Evolutionary conservation across 2,113 vertebrate genomes (phyloP).

Genomic region (Hemiprocne comata): DNA sequence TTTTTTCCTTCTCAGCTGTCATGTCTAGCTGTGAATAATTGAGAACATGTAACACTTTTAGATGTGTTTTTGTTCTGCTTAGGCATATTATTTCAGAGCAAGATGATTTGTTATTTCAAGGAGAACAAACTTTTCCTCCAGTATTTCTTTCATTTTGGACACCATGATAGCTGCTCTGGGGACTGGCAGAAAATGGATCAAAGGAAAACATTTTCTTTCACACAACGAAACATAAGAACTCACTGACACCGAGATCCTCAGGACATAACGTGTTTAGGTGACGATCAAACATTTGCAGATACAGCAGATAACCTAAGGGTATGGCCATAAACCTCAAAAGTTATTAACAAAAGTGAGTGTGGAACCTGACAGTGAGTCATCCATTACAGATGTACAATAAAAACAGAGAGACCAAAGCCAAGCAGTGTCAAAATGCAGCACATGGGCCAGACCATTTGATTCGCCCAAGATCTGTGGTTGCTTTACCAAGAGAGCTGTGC

Average conservation of each 20-base stretch:
- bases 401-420: background rate
- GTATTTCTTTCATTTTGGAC: background rate
- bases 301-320: background rate
- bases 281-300: background rate
- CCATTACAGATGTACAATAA: background rate
- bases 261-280: background rate
- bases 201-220: background rate
- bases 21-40: background rate
- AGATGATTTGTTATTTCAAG: background rate
- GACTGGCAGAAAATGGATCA: background rate
- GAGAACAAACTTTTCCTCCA: background rate
- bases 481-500: background rate
- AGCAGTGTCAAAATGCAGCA: background rate
- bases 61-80: background rate
- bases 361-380: background rate
- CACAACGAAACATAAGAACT: background rate
- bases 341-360: background rate
- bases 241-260: background rate
- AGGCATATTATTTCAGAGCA: background rate
- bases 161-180: background rate
- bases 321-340: background rate
- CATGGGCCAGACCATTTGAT: rapidly evolving
- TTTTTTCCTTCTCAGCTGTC: background rate
- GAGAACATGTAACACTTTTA: background rate
- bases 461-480: background rate